Conservation (phyloP, 2,113 vertebrate genomes). For the Sialia sialis region DNA sequence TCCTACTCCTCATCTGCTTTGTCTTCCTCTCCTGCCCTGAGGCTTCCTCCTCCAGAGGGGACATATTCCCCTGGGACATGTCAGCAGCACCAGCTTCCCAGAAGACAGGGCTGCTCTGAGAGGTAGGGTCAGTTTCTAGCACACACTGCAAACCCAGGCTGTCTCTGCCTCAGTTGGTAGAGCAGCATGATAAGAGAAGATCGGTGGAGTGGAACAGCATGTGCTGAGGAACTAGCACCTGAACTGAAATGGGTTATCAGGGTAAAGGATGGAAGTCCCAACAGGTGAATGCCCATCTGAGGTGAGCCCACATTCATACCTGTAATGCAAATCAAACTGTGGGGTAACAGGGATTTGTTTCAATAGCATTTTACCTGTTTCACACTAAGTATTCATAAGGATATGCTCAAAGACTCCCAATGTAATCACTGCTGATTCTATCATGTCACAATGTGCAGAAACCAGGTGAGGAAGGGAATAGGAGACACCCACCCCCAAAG, state of each 20-base stretch:
- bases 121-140: not conserved
- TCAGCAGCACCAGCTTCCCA: not conserved
- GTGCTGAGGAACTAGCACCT: not conserved
- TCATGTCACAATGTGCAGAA: not conserved
- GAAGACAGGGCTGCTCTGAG: not conserved
- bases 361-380: not conserved
- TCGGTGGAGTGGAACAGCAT: not conserved
- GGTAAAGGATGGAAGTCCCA: not conserved
- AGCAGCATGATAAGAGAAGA: fast-evolving
- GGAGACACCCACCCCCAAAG: not conserved
- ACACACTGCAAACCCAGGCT: not conserved
- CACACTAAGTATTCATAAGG: not conserved
- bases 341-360: not conserved
- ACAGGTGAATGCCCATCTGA: not conserved
- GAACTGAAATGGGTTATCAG: not conserved
- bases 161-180: fast-evolving
- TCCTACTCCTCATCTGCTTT: not conserved
- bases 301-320: not conserved
- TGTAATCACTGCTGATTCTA: not conserved
- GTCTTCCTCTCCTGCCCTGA: not conserved
- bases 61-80: not conserved
- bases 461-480: not conserved
- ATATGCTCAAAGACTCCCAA: not conserved
- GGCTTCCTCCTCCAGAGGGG: not conserved
- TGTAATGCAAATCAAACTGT: not conserved